phyloP scores from a whole-genome alignment of 2,888 invertebrate genomes.

The Vesta saturnalis region DNA sequence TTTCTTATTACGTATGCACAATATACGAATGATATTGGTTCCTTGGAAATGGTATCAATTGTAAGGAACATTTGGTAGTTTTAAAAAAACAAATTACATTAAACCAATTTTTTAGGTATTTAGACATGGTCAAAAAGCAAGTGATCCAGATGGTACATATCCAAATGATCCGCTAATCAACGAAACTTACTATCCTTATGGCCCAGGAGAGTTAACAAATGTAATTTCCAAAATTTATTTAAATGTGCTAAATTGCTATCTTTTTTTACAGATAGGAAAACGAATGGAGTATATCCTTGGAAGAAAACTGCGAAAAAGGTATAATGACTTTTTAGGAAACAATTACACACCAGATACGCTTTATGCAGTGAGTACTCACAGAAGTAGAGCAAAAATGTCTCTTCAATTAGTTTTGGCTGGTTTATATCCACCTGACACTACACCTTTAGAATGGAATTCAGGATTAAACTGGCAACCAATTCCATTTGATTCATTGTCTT shows the following conservation, averaged over 20 bases:
- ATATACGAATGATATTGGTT: no score
- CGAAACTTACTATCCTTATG: conserved; percentile 74
- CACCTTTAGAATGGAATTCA: conserved; percentile 66
- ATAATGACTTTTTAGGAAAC: conserved; percentile 68
- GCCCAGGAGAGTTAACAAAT: conserved; percentile 80
- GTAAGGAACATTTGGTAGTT: no score
- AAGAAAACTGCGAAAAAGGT: conserved; percentile 68
- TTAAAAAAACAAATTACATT: no score
- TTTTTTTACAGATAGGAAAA: conserved; percentile 67
- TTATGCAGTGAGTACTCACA: conserved; percentile 69
- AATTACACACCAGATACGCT: conserved; percentile 68
- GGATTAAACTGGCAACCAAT: conserved; percentile 53
- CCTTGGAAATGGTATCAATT: no score
- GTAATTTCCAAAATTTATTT: conserved; percentile 62
- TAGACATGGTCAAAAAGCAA: conserved; percentile 81
- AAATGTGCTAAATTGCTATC: background rate
- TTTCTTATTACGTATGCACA: no score
- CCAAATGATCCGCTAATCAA: conserved; percentile 74
- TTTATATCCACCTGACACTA: conserved; percentile 69
- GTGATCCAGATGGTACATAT: conserved; percentile 69
- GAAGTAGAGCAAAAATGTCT: conserved; percentile 77
- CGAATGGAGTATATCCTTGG: conserved; percentile 71
- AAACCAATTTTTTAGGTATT: conserved; percentile 70
- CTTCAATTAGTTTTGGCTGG: no score
- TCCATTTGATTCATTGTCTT: conserved; percentile 48